Evolutionary conservation across 1,140 invertebrate species (phyloP).

Genomic region (Trichomalopsis sarcophagae): DNA sequence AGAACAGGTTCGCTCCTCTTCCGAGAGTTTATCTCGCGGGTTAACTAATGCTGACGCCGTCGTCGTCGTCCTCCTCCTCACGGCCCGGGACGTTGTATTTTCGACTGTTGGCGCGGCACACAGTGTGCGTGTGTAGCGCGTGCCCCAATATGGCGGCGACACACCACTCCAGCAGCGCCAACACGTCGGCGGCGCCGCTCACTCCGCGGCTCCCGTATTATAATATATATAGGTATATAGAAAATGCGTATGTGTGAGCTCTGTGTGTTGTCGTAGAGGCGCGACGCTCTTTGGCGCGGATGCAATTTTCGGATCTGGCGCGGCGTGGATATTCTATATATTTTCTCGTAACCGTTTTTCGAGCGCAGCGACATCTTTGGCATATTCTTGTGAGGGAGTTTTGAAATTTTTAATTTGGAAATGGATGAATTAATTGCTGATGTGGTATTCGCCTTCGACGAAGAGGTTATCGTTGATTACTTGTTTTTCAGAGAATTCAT

Average conservation of each 20-base stretch:
- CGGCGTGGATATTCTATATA: background rate
- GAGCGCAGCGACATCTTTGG: background rate
- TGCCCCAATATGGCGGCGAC: background rate
- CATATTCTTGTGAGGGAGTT: background rate
- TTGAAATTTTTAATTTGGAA: background rate
- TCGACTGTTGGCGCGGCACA: conserved; percentile 2
- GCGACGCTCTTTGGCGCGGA: no score
- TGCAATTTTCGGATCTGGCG: no score
- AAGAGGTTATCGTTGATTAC: no score
- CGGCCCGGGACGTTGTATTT: background rate
- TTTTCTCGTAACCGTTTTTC: background rate
- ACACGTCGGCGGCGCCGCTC: no score
- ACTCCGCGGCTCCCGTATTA: background rate
- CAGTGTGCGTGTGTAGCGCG: background rate
- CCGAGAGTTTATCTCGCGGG: background rate
- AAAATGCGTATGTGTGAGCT: no score
- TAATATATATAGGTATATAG: background rate
- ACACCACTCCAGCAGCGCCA: background rate
- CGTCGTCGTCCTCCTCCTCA: no score
- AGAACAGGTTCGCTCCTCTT: background rate
- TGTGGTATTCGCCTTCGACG: no score
- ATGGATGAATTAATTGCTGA: no score
- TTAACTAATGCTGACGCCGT: background rate
- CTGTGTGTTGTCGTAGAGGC: no score
- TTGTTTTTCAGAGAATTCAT: no score